phyloP scores from a whole-genome alignment of 2,797 vertebrate genomes.

The Peromyscus attwateri region DNA sequence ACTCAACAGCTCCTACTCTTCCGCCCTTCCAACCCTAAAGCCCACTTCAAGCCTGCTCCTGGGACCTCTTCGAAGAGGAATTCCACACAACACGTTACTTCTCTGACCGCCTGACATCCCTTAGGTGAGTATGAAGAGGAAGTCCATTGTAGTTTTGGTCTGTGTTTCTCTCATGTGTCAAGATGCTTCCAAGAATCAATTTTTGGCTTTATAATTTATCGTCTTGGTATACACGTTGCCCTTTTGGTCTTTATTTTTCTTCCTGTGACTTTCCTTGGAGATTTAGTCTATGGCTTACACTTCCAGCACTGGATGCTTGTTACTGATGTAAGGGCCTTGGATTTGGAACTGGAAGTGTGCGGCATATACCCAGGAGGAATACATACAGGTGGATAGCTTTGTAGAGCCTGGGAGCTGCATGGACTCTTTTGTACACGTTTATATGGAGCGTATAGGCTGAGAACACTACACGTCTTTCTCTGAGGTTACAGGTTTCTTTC shows the following conservation, averaged over 20 bases:
- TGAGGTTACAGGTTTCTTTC: neutral
- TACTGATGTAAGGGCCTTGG: neutral
- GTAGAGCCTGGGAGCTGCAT: neutral
- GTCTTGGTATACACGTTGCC: neutral
- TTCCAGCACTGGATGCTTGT: neutral
- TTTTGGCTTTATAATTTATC: neutral
- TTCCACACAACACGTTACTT: neutral
- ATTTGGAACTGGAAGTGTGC: neutral
- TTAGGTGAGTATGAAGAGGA: neutral
- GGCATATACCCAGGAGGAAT: neutral
- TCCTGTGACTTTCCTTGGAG: neutral
- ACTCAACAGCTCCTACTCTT: too few relatives aligned
- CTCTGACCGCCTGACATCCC: neutral
- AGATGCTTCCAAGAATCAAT: neutral
- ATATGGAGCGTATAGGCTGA: neutral
- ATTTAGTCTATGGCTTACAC: neutral
- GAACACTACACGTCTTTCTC: neutral
- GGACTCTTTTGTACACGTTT: neutral
- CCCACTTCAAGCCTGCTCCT: neutral
- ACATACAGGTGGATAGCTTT: neutral
- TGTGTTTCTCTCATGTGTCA: neutral
- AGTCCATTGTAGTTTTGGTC: neutral
- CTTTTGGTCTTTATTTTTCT: neutral
- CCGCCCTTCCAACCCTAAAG: too few relatives aligned
- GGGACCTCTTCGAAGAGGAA: neutral